Conservation (phyloP, 2,113 vertebrate genomes). For the Tachysurus vachellii region DNA sequence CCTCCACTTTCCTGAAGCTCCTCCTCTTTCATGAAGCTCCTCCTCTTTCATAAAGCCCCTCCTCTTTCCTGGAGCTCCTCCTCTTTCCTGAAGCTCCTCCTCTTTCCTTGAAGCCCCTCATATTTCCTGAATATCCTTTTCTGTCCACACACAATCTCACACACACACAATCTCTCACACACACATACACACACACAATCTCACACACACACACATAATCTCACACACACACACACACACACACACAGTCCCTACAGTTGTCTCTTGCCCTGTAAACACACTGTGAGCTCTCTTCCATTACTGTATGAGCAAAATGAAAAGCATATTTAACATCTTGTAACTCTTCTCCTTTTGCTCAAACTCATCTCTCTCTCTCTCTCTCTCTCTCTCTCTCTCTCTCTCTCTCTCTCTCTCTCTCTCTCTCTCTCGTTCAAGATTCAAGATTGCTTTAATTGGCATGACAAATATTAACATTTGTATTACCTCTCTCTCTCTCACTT, state of each 20-base stretch:
- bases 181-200: conserved; percentile 14
- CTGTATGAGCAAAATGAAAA: conserved; percentile 22
- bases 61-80: not conserved
- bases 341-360: conserved; percentile 30
- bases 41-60: not conserved
- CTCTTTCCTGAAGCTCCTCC: not conserved
- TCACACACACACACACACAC: not conserved
- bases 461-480: too few species aligned
- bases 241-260: not conserved
- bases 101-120: too few species aligned
- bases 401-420: too few species aligned
- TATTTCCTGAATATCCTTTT: too few species aligned
- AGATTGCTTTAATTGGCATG: too few species aligned
- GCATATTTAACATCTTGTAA: conserved; percentile 38
- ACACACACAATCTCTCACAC: conserved; percentile 21
- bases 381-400: not conserved
- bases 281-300: not conserved
- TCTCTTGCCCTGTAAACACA: not conserved
- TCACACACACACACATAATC: not conserved
- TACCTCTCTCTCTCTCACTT: too few species aligned
- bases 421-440: too few species aligned
- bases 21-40: too few species aligned
- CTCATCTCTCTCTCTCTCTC: conserved; percentile 39
- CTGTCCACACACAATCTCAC: not conserved
- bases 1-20: too few species aligned